Percentiles rank a stretch among this genome's conserved stretches.
phyloP scores from a whole-genome alignment of 1,140 invertebrate genomes.

The Pseudobourletiella spinata region DNA sequence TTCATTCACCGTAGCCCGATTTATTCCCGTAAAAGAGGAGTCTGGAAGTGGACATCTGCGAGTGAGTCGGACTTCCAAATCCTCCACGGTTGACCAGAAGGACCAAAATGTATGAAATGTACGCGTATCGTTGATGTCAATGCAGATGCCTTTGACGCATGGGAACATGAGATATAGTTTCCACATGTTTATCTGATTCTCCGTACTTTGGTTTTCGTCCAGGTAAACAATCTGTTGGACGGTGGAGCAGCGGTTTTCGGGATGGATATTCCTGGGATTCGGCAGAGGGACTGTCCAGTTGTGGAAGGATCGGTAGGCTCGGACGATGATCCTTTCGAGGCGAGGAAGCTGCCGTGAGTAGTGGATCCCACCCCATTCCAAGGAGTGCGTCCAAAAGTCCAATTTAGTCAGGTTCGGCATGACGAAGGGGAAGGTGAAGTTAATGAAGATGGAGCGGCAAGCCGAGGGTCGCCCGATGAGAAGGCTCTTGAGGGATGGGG shows the following conservation, averaged over 20 bases:
- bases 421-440: constrained; percentile 5
- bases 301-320: background rate
- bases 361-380: constrained; percentile 3
- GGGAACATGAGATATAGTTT: background rate
- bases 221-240: background rate
- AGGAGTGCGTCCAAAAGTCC: constrained; percentile 9
- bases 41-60: background rate
- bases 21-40: background rate
- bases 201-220: background rate
- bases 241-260: too few species aligned
- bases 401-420: background rate
- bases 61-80: background rate
- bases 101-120: constrained; percentile 1
- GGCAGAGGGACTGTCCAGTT: constrained; percentile 2
- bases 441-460: background rate
- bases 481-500: background rate
- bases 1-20: background rate
- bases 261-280: background rate
- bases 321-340: background rate
- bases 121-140: background rate
- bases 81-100: background rate
- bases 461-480: background rate
- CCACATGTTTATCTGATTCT: background rate
- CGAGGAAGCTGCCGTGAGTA: constrained; percentile 3
- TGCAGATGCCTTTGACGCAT: background rate